Evolutionary conservation across 2,797 vertebrate species (phyloP), one percentile per base, ranked within the genome.

Genomic region (Aulostomus chinensis): DNA sequence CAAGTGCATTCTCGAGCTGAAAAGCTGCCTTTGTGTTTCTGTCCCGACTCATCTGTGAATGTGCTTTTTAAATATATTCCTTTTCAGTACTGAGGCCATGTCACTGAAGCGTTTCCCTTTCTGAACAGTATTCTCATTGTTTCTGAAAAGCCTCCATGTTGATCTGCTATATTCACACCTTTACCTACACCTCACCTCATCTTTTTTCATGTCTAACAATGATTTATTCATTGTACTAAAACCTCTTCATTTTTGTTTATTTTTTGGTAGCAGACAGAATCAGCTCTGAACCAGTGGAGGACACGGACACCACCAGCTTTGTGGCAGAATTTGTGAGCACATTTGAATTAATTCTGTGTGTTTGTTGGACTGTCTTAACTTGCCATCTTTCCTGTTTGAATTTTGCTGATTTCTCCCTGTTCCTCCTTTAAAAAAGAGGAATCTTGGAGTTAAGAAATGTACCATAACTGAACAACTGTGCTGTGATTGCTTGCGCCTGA

Each of bases 301-400:
- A 99, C 81, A 97, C 93, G 0, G 96, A 99, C 80, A 94, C 97
- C 12, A 97, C 94, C 82, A 95, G 91, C 75, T 89, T 96, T 18
- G 86, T 94, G 17, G 88, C 91, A 73, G 80, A 93, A 70, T 81
- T 88, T 89, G 97, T 98, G 87, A 88, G 67, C 9, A 30, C 15
- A 5, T 43, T 35, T 39, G n/a, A n/a, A n/a, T 51, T 12, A 5
- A 25, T 30, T 12, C 11, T 41, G 36, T 49, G 6, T 42, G 46
- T 8, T 20, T 22, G 15, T 2, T 13, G 57, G 2, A 35, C 53
- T 54, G 50, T 35, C 50, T 64, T 34, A 14, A 60, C 53, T 48
- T 65, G 39, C 28, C 28, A n/a, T 11, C 11, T 30, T 3, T 50
- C 21, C 22, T 42, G 28, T 68, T 68, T 58, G 55, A n/a, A 64